Evolutionary conservation across 2,888 invertebrate species (phyloP), one percentile per base, ranked within the genome.

Genomic region (Xestoiulus laeticollis): DNA sequence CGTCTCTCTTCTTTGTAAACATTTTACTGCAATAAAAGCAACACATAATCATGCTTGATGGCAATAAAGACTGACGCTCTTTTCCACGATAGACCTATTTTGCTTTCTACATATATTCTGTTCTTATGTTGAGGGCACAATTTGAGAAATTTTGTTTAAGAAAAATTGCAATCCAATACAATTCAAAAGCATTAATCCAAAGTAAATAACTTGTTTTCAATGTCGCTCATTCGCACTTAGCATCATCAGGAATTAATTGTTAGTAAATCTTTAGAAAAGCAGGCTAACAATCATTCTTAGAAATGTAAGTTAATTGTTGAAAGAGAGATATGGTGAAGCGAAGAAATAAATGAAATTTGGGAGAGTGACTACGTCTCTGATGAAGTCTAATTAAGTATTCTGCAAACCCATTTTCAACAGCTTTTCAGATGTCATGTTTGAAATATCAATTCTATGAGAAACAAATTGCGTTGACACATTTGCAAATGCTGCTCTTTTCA

Each of bases 161-260:
- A 78, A 26, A 30, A 30, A 78, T 12, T 4, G 30, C 16, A 78
- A 68, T 68, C 59, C 22, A 68, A 22, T 68, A 68, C 38, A 38
- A 38, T 38, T 1, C 38, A 68, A 68, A 53, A 22, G 10, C 78
- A 14, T 78, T 78, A 78, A 4, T 14, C 14, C 30, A 12, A 68
- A n/a, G 53, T n/a, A 68, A 68, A 22, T 68, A 12, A 10, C 2
- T 22, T 68, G 8, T 22, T 2, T 14, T 6, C 5, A 78, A 26
- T 26, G 6, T 0, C 22, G 78, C 48, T 14, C 48, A 48, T 19
- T 12, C 48, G 30, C 78, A 14, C 30, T 68, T 78, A 0, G 10
- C 3, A 78, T 30, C 78, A 78, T 78, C 78, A 30, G 30, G 22
- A 78, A 78, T 78, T 78, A 78, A 78, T 78, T 78, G 78, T 78